Conservation (phyloP, 2,113 vertebrate species). For the Eulemur macaco region DNA sequence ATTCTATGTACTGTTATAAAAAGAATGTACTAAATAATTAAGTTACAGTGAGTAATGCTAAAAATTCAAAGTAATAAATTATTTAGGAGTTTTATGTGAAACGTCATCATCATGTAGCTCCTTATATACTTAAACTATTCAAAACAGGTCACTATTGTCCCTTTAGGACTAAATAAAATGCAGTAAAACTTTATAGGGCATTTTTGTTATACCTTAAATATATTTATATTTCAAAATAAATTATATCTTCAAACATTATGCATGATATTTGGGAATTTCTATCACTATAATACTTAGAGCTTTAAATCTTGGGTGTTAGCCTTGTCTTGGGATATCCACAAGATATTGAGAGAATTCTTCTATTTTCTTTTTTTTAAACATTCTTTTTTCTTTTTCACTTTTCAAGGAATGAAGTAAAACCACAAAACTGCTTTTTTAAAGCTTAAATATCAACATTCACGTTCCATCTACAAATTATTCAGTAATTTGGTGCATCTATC, state of each 20-base stretch:
- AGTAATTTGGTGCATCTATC: slow-evolving; percentile 76
- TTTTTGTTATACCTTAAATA: background rate
- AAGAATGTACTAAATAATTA: slow-evolving; percentile 25
- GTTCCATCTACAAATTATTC: slow-evolving; percentile 59
- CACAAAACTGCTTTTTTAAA: slow-evolving; percentile 58
- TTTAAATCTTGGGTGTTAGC: background rate
- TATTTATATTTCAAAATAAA: slow-evolving; percentile 47
- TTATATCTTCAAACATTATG: background rate
- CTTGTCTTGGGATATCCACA: background rate
- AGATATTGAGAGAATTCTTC: background rate
- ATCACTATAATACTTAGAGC: background rate
- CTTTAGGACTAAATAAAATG: slow-evolving; percentile 53
- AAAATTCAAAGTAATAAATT: slow-evolving; percentile 33
- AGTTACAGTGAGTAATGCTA: background rate
- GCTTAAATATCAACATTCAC: slow-evolving; percentile 65
- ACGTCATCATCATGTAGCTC: background rate
- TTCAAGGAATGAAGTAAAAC: slow-evolving; percentile 47
- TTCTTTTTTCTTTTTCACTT: background rate
- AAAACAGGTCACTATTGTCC: slow-evolving; percentile 28
- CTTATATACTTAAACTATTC: slow-evolving; percentile 32
- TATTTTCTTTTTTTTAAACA: slow-evolving; percentile 2
- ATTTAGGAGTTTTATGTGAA: background rate
- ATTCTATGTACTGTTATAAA: background rate
- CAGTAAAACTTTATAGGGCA: background rate
- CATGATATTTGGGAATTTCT: background rate